Evolutionary conservation across 2,888 invertebrate genomes (phyloP).

Genomic region (Dichetophora obliterata): DNA sequence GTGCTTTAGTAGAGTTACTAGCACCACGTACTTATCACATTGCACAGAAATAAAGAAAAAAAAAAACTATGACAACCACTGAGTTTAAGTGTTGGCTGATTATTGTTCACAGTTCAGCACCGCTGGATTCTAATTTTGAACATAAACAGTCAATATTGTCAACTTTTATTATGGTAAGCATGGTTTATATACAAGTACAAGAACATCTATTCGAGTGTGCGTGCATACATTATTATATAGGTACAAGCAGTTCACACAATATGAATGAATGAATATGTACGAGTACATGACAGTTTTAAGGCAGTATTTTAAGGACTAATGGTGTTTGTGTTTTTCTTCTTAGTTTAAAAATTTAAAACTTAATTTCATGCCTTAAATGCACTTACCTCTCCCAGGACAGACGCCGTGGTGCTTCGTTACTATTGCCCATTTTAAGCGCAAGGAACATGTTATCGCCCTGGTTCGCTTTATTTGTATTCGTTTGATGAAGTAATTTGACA

Average conservation of each 20-base stretch:
- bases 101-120: neutral
- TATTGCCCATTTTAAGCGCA: slow-evolving; percentile 53
- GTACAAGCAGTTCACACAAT: neutral
- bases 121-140: slow-evolving; percentile 15
- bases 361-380: neutral
- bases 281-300: no score
- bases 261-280: no score
- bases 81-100: no score
- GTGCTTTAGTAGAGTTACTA: neutral
- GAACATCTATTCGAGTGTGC: neutral
- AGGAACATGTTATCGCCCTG: slow-evolving; percentile 60
- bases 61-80: no score
- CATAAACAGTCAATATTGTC: slow-evolving; percentile 25
- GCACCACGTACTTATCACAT: no score
- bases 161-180: slow-evolving; percentile 19
- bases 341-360: neutral
- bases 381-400: slow-evolving; percentile 74
- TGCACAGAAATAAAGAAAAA: no score
- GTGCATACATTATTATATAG: neutral
- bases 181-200: slow-evolving; percentile 1
- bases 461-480: slow-evolving; percentile 52
- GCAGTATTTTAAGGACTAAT: no score
- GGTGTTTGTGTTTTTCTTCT: no score
- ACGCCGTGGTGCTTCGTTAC: slow-evolving; percentile 71
- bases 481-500: slow-evolving; percentile 65